phyloP scores from a whole-genome alignment of 2,888 invertebrate species.

The Slavum lentiscoides region DNA sequence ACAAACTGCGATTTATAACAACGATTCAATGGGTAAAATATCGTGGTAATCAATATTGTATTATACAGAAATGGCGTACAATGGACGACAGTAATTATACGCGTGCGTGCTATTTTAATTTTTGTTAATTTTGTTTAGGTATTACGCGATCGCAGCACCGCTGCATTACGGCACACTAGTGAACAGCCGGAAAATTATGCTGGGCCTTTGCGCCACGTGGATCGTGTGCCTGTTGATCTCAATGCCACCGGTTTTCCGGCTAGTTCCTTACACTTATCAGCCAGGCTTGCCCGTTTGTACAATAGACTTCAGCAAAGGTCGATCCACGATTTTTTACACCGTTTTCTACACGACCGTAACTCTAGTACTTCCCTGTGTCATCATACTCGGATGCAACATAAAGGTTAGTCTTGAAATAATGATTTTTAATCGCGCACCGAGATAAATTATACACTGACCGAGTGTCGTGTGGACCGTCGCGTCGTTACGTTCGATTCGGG shows the following conservation, averaged over 20 bases:
- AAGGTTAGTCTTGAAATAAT: conserved; percentile 62
- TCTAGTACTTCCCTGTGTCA: conserved; percentile 69
- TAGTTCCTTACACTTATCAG: conserved; percentile 65
- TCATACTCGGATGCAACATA: conserved; percentile 73
- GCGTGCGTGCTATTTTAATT: neutral
- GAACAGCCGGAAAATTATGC: conserved; percentile 67
- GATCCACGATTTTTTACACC: conserved; percentile 67
- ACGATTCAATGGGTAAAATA: too few relatives aligned
- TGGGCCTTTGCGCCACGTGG: conserved; percentile 69
- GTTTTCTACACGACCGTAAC: conserved; percentile 69
- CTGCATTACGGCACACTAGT: conserved; percentile 78
- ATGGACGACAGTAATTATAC: neutral
- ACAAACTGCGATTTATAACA: too few relatives aligned
- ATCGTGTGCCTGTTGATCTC: conserved; percentile 62
- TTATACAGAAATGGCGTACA: neutral
- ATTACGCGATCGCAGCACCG: conserved; percentile 79
- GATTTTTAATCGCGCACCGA: neutral
- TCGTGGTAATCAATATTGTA: too few relatives aligned
- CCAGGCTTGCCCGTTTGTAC: conserved; percentile 69
- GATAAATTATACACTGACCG: too few relatives aligned
- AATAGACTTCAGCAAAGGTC: conserved; percentile 68
- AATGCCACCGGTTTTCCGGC: conserved; percentile 68
- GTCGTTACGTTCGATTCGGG: too few relatives aligned
- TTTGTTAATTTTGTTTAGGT: conserved; percentile 58
- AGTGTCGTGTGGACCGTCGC: too few relatives aligned